These are phyloP conservation scores for Seriola quinqueradiata DNA, from an alignment of 2,113 vertebrate species.

Conservation along the genomic window DNA sequence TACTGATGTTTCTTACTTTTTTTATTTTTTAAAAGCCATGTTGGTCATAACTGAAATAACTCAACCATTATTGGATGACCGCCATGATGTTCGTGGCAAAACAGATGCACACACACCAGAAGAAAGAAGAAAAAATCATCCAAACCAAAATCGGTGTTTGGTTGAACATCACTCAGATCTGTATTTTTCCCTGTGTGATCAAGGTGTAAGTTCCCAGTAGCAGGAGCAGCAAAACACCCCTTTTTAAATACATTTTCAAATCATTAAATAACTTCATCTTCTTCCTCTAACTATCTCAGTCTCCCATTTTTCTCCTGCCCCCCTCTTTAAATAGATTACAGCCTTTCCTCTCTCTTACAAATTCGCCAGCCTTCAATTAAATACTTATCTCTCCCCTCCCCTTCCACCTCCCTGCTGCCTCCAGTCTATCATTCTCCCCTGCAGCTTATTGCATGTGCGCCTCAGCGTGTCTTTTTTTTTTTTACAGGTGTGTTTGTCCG, in stretches of 20 bases:
- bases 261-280: neutral
- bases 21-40: neutral
- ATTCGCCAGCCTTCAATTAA: constrained; percentile 63
- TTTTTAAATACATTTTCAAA: neutral
- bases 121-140: too few relatives aligned
- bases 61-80: too few relatives aligned
- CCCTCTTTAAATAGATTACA: constrained; percentile 65
- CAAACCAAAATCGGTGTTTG: too few relatives aligned
- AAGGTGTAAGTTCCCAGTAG: neutral
- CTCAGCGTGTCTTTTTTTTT: neutral
- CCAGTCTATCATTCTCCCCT: constrained; percentile 15
- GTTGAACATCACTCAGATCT: too few relatives aligned
- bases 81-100: too few relatives aligned
- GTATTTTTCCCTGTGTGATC: neutral
- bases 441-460: constrained; percentile 8
- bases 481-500: constrained; percentile 1
- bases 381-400: constrained; percentile 61
- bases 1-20: neutral
- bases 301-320: neutral
- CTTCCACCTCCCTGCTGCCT: constrained; percentile 15
- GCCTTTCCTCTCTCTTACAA: constrained; percentile 70
- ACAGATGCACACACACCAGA: too few relatives aligned
- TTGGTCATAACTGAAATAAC: neutral
- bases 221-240: neutral
- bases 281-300: neutral